These are phyloP conservation scores for Gymnopithys bicolor DNA, from an alignment of 2,797 vertebrate genomes.

Conservation along the genomic window DNA sequence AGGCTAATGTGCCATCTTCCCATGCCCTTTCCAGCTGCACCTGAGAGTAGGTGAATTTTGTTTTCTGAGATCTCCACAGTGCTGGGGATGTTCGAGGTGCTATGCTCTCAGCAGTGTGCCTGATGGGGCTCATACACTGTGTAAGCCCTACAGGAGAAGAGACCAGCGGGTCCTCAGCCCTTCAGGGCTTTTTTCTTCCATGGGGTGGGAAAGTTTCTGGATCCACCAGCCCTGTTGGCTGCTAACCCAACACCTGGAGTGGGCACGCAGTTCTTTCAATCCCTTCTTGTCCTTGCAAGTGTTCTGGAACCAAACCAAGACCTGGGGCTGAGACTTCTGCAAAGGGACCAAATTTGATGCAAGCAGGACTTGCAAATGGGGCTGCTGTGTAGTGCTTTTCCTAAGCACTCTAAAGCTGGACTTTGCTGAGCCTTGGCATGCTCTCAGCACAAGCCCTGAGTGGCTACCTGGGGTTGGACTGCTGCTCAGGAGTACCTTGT, in stretches of 20 bases:
- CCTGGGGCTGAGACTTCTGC: background rate
- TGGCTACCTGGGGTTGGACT: background rate
- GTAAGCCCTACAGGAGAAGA: background rate
- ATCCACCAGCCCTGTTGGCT: background rate
- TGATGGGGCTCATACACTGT: accelerated
- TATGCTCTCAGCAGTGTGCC: accelerated
- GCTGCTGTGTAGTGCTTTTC: background rate
- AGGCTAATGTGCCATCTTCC: background rate
- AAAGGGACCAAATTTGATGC: background rate
- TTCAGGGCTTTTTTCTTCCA: background rate
- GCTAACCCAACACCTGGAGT: accelerated
- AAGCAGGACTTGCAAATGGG: background rate
- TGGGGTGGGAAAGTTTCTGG: background rate
- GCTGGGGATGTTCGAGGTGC: background rate
- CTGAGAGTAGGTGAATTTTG: background rate
- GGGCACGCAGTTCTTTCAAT: background rate
- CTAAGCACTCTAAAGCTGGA: background rate
- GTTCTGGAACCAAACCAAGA: background rate
- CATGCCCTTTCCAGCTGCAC: background rate
- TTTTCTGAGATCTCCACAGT: background rate
- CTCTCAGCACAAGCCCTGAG: background rate
- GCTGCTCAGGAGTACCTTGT: background rate
- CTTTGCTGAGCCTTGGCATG: background rate
- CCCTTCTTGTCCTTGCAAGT: background rate
- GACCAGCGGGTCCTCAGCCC: too few relatives aligned